Conservation (phyloP, 2,888 invertebrate genomes). For the Deilephila porcellus region DNA sequence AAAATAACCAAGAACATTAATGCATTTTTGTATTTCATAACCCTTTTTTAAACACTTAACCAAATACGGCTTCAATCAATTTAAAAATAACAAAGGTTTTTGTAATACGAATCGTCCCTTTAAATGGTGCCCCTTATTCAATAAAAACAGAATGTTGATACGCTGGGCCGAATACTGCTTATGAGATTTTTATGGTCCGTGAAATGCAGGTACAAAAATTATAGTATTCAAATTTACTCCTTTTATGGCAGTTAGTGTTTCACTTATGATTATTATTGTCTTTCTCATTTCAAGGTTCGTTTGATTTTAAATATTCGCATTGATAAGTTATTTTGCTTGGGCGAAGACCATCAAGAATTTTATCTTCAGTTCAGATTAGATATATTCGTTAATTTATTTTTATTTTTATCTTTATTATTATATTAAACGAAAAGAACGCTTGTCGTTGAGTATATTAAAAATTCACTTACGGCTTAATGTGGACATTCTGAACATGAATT, state of each 20-base stretch:
- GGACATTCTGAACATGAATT: too few species aligned
- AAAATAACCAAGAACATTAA: neutral
- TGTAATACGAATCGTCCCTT: slow-evolving; percentile 63
- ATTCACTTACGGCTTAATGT: too few species aligned
- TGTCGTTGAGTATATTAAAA: too few species aligned
- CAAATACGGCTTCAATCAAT: slow-evolving; percentile 61
- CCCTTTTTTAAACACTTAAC: neutral
- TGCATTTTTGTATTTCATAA: slow-evolving; percentile 6
- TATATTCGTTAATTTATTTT: too few species aligned
- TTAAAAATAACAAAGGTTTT: slow-evolving; percentile 71
- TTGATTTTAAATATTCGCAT: neutral
- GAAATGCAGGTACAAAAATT: slow-evolving; percentile 69
- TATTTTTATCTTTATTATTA: too few species aligned
- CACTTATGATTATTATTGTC: slow-evolving; percentile 30
- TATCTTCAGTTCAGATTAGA: too few species aligned
- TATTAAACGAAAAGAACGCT: too few species aligned
- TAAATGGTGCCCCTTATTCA: slow-evolving; percentile 66
- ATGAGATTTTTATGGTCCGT: slow-evolving; percentile 69
- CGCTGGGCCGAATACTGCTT: slow-evolving; percentile 60
- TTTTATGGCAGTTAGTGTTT: slow-evolving; percentile 43
- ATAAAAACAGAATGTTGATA: slow-evolving; percentile 71
- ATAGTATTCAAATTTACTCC: slow-evolving; percentile 46
- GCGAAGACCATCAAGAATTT: too few species aligned
- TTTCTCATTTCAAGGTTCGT: neutral
- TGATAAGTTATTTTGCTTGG: neutral